Percentiles rank a stretch among this genome's conserved stretches.
Evolutionary conservation across 1,140 invertebrate species (phyloP).

Genomic region (Sarcophaga bullata): DNA sequence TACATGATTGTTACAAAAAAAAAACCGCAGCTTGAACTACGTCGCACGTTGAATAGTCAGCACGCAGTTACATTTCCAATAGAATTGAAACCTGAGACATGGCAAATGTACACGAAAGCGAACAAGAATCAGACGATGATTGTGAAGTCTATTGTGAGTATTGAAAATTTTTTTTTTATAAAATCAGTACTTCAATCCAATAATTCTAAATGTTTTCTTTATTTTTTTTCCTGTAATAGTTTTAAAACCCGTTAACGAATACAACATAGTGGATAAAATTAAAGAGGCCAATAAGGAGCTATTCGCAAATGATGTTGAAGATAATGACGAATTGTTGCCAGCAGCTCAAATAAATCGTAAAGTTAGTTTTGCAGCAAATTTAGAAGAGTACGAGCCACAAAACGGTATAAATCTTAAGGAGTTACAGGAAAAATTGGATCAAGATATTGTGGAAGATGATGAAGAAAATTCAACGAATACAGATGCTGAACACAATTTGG

Average conservation of each 20-base stretch:
- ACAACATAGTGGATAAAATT: conserved; percentile 65
- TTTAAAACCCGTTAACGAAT: conserved; percentile 63
- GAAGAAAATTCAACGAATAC: conserved; percentile 20
- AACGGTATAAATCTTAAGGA: conserved; percentile 27
- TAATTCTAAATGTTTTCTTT: neutral
- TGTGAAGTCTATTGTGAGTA: conserved; percentile 76
- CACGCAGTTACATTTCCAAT: conserved; percentile 27
- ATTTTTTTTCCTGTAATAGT: conserved; percentile 47
- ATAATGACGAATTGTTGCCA: conserved; percentile 42
- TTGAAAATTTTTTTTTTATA: neutral
- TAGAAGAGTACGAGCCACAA: conserved; percentile 63
- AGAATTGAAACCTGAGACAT: conserved; percentile 21
- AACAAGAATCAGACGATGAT: conserved; percentile 91
- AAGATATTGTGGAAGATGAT: conserved; percentile 44
- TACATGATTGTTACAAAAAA: neutral
- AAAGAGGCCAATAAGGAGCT: conserved; percentile 64
- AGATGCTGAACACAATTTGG: conserved; percentile 7
- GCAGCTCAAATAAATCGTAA: conserved; percentile 47
- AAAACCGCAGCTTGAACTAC: too few relatives aligned
- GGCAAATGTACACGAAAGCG: conserved; percentile 79
- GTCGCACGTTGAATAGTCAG: neutral
- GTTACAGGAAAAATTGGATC: conserved; percentile 49
- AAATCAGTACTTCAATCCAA: neutral
- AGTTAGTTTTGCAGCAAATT: conserved; percentile 59
- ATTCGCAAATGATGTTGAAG: conserved; percentile 46